Percentiles rank a stretch among this genome's conserved stretches.
phyloP scores from a whole-genome alignment of 2,888 invertebrate genomes.

The Nomada ferruginata region DNA sequence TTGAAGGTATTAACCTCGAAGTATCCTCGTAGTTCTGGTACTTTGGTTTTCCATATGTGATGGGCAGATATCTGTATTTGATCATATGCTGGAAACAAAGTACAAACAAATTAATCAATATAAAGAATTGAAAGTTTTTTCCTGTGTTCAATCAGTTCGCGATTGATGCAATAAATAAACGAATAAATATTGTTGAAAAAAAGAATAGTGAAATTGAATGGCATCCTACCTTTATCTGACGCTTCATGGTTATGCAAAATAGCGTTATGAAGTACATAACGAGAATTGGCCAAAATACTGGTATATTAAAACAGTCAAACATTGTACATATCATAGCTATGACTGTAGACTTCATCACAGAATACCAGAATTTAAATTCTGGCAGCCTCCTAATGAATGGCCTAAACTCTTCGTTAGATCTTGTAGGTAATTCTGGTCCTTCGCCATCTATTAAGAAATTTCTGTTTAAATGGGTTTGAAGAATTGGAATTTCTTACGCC shows the following conservation, averaged over 20 bases:
- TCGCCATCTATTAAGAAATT: slow-evolving; percentile 86
- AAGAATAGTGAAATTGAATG: neutral
- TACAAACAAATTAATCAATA: slow-evolving; percentile 5
- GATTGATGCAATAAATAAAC: too few species aligned
- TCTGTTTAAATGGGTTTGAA: neutral
- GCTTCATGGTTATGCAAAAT: slow-evolving; percentile 99
- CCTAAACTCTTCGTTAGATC: slow-evolving; percentile 98
- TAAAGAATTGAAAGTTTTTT: neutral
- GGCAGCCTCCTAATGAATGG: slow-evolving; percentile 98
- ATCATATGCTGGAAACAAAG: slow-evolving; percentile 96
- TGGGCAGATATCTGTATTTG: slow-evolving; percentile 99
- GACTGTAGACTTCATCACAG: slow-evolving; percentile 96
- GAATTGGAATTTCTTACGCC: neutral
- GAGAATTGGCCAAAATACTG: slow-evolving; percentile 99
- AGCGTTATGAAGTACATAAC: slow-evolving; percentile 99
- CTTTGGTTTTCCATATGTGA: slow-evolving; percentile 98
- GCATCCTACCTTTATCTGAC: slow-evolving; percentile 96
- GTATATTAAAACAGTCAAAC: slow-evolving; percentile 99
- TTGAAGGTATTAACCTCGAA: slow-evolving; percentile 78
- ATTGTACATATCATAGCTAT: slow-evolving; percentile 96
- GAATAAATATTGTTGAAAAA: too few species aligned
- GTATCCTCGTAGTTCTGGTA: slow-evolving; percentile 90
- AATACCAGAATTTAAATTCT: slow-evolving; percentile 99
- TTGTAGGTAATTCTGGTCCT: slow-evolving; percentile 97
- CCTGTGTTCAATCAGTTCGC: too few species aligned